Evolutionary conservation across 2,888 invertebrate species (phyloP).

Genomic region (Odontothrips loti): DNA sequence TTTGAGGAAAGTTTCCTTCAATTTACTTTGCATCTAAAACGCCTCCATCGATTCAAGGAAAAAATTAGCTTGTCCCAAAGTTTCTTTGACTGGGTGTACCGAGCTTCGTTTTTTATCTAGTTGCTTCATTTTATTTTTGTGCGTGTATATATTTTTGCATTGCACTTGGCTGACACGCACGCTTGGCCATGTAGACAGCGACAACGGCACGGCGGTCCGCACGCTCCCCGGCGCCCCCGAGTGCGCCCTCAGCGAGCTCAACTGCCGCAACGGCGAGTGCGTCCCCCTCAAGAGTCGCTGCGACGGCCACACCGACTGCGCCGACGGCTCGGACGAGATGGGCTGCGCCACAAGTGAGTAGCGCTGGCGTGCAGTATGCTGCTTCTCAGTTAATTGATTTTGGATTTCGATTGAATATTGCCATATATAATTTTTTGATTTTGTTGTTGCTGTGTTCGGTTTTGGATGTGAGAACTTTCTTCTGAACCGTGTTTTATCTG

Average conservation of each 20-base stretch:
- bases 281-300: slow-evolving; percentile 55
- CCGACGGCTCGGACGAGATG: slow-evolving; percentile 38
- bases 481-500: no score
- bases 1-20: no score
- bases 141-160: slow-evolving; percentile 34
- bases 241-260: neutral
- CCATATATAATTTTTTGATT: neutral
- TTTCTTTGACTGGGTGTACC: no score
- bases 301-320: slow-evolving; percentile 57
- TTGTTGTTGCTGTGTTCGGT: neutral
- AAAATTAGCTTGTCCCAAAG: no score
- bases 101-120: no score
- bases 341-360: slow-evolving; percentile 31
- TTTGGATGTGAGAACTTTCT: no score
- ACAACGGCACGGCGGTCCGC: slow-evolving; percentile 31
- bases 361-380: neutral
- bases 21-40: no score
- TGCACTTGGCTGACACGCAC: slow-evolving; percentile 36
- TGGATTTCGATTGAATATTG: neutral
- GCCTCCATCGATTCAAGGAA: no score
- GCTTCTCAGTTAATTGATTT: no score
- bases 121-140: slow-evolving; percentile 39
- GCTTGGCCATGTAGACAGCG: slow-evolving; percentile 37
- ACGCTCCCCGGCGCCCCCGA: slow-evolving; percentile 30
- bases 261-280: slow-evolving; percentile 58